Percentiles rank a stretch among this genome's conserved stretches.
Evolutionary conservation across 2,888 invertebrate species (phyloP).

Genomic region (Hypomecis atomaria): DNA sequence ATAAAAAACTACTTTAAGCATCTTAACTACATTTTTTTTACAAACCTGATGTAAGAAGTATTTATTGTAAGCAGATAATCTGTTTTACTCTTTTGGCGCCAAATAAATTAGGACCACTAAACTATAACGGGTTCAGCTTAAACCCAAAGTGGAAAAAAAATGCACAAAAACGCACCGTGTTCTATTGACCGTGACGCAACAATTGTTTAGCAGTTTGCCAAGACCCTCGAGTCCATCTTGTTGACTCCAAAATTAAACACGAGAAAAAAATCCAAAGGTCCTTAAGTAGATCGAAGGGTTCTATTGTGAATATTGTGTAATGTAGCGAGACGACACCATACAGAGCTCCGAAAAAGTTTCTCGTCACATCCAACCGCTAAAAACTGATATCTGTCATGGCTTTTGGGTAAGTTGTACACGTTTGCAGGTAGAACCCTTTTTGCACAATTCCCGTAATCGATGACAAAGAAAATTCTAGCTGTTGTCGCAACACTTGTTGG

Average conservation of each 20-base stretch:
- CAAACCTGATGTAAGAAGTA: slow-evolving; percentile 31
- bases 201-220: slow-evolving; percentile 82
- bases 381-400: slow-evolving; percentile 10
- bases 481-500: slow-evolving; percentile 77
- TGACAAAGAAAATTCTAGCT: slow-evolving; percentile 57
- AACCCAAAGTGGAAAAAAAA: slow-evolving; percentile 55
- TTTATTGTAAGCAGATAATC: slow-evolving; percentile 51
- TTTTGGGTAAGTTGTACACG: slow-evolving; percentile 53
- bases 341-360: slow-evolving; percentile 60
- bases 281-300: slow-evolving; percentile 77
- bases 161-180: slow-evolving; percentile 67
- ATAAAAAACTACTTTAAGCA: not conserved
- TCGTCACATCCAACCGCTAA: slow-evolving; percentile 15
- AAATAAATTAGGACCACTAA: slow-evolving; percentile 60
- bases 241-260: slow-evolving; percentile 75
- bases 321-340: slow-evolving; percentile 76
- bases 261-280: slow-evolving; percentile 69
- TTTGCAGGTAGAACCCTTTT: slow-evolving; percentile 80
- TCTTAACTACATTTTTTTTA: not conserved
- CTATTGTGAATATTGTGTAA: slow-evolving; percentile 83
- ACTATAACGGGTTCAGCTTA: slow-evolving; percentile 61
- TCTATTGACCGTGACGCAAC: slow-evolving; percentile 83
- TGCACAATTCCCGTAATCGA: slow-evolving; percentile 79
- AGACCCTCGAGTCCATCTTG: slow-evolving; percentile 78
- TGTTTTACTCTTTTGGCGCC: slow-evolving; percentile 54